Evolutionary conservation across 2,888 invertebrate genomes (phyloP).

Genomic region (Drosophila mimetica): DNA sequence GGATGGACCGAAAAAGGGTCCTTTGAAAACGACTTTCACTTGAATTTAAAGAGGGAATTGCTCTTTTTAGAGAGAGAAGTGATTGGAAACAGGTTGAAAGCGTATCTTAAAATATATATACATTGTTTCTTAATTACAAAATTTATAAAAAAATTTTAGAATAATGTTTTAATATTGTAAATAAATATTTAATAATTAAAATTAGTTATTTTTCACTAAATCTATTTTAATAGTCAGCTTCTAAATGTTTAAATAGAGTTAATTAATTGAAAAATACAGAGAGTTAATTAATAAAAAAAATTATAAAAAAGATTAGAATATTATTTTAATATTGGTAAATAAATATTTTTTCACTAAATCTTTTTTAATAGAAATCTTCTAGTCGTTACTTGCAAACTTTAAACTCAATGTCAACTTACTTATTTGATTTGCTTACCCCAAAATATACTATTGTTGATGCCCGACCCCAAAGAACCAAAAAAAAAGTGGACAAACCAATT

Average conservation of each 20-base stretch:
- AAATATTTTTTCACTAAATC: neutral
- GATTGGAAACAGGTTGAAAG: neutral
- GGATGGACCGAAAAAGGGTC: slow-evolving; percentile 13
- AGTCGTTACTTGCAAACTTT: neutral
- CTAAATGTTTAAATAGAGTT: too few species aligned
- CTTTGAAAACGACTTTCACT: neutral
- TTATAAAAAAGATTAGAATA: too few species aligned
- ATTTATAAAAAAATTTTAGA: too few species aligned
- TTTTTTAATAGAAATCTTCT: neutral
- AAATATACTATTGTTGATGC: slow-evolving; percentile 6
- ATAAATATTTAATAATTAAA: too few species aligned
- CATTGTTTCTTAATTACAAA: too few species aligned
- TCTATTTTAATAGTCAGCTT: neutral
- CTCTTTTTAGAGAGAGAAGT: too few species aligned
- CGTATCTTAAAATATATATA: too few species aligned
- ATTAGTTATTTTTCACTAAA: too few species aligned
- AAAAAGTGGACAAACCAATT: slow-evolving; percentile 34
- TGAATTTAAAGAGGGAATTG: neutral
- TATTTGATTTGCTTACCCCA: slow-evolving; percentile 19
- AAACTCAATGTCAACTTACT: neutral
- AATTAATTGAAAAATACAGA: too few species aligned
- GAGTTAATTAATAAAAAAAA: too few species aligned
- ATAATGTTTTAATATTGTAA: too few species aligned
- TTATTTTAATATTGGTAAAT: neutral
- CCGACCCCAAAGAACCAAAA: slow-evolving; percentile 9